Conservation (phyloP, 2,888 invertebrate species). For the Embidobia sp. region DNA sequence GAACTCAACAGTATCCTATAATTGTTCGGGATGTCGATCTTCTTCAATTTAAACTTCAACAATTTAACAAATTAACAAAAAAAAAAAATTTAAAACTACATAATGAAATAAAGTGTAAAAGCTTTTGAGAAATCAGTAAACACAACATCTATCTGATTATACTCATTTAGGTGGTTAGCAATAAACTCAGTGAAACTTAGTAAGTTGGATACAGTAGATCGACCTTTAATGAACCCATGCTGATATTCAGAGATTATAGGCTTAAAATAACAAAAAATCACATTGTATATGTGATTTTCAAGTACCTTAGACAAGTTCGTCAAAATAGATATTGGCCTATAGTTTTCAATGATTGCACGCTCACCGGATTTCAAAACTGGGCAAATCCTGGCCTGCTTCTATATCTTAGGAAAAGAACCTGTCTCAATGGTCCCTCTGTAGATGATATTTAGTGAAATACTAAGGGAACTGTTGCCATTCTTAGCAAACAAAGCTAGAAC, state of each 20-base stretch:
- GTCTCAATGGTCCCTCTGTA: no score
- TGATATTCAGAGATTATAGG: not conserved
- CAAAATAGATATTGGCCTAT: conserved; percentile 8
- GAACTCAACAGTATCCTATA: no score
- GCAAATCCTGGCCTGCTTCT: no score
- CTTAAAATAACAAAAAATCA: not conserved
- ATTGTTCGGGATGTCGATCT: no score
- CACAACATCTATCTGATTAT: conserved; percentile 3
- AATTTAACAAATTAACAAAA: not conserved
- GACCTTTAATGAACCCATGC: conserved; percentile 1
- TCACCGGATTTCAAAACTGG: no score
- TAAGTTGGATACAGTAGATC: not conserved
- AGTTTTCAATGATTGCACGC: no score
- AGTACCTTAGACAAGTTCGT: conserved; percentile 3
- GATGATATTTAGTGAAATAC: no score
- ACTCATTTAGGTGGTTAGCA: not conserved
- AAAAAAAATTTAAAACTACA: not conserved
- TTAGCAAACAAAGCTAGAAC: no score
- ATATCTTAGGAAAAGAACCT: no score
- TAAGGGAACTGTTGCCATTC: no score
- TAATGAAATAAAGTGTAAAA: not conserved
- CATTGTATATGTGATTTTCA: not conserved
- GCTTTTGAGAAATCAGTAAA: conserved; percentile 9
- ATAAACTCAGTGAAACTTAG: not conserved
- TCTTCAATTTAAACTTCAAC: not conserved